Evolutionary conservation across 2,888 invertebrate species (phyloP), one percentile per base, ranked within the genome.

Genomic region (Meghimatium bilineatum): DNA sequence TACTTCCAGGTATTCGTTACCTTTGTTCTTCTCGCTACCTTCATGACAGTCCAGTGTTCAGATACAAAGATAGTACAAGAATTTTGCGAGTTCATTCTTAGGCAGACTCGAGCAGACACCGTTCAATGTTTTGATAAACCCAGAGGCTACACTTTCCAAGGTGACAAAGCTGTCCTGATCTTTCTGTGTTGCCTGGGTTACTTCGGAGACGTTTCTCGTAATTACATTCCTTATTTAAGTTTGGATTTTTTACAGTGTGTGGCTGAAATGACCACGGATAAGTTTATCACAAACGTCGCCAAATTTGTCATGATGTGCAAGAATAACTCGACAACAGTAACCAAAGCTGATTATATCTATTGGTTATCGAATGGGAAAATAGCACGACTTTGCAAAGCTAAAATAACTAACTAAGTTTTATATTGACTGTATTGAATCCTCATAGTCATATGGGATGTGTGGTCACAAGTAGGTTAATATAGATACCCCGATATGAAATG

Each of bases 111-210:
- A 38, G 36, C 49, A 10, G 60, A 82, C 63, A 34, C 29, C 32
- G 36, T 0, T 14, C 52, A 38, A 29, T 82, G 82, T 69, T 69
- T 29, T 17, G n/a, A 36, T 23, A 82, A 82, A 66, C 36, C 77
- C 0, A 26, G 36, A 23, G 52, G 69, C n/a, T 67, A 56, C 60
- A 36, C 2, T 52, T 29, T 69, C 10, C 23, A 26, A 3, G 52
- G 52, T 14, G 74, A 74, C 63, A 63, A 12, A 26, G 71, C 78
- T 32, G 23, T 49, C 14, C 23, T 83, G 56, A 49, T 72, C 29
- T 72, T 72, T 63, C 34, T 83, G 56, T 83, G 83, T 44, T 83
- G 83, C n/a, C 63, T 83, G 0, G 63, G 74, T 29, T 36, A n/a
- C n/a, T 83, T 83, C 66, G 17, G n/a, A 6, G 83, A 83, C 23